phyloP scores from a whole-genome alignment of 1,140 invertebrate species.

The Ptiloglossa arizonensis region DNA sequence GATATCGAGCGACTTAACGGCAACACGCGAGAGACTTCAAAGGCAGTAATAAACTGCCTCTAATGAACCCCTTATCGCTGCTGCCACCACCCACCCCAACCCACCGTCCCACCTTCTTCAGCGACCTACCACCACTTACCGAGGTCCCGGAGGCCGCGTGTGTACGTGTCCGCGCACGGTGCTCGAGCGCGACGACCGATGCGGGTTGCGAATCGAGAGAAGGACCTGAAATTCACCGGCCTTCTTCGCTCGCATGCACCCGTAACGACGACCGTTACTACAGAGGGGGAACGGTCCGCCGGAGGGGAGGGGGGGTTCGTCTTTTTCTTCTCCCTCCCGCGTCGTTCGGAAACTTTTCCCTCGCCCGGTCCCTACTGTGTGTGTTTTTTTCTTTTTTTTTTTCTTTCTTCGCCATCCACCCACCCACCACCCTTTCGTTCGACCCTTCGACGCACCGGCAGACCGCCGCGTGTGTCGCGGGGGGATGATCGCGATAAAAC shows the following conservation, averaged over 20 bases:
- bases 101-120: conserved; percentile 54
- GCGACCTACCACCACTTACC: conserved; percentile 51
- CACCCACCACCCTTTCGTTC: conserved; percentile 32
- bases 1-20: conserved; percentile 82
- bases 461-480: conserved; percentile 27
- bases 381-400: no score
- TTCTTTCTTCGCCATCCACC: no score
- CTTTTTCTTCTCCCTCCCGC: conserved; percentile 48
- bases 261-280: neutral
- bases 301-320: no score
- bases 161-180: conserved; percentile 43
- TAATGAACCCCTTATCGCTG: conserved; percentile 82
- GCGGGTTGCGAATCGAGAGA: conserved; percentile 60
- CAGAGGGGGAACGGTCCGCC: no score
- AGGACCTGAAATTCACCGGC: conserved; percentile 53
- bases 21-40: conserved; percentile 83
- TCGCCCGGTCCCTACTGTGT: neutral
- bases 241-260: conserved; percentile 24
- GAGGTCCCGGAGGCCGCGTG: conserved; percentile 29
- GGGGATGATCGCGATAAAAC: conserved; percentile 61
- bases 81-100: conserved; percentile 75
- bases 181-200: conserved; percentile 42
- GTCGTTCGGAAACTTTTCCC: conserved; percentile 17
- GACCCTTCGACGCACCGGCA: conserved; percentile 3
- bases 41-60: conserved; percentile 82